Percentiles rank a stretch among this genome's conserved stretches.
Evolutionary conservation across 2,797 vertebrate species (phyloP).

Genomic region (Clarias laeviceps): DNA sequence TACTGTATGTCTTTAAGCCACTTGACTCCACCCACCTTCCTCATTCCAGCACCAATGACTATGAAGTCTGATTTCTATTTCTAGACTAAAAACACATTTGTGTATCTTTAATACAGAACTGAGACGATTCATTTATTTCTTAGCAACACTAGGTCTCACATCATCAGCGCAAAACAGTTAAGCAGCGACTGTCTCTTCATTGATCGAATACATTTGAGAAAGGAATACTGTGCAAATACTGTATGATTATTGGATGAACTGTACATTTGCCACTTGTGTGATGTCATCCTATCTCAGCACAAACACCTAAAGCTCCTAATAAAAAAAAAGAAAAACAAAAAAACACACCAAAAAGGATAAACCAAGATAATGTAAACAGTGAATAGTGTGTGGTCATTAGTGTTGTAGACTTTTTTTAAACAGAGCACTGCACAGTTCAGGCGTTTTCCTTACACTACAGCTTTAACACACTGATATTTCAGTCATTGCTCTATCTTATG

Average conservation of each 20-base stretch:
- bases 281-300: not conserved
- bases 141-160: not conserved
- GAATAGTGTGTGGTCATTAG: constrained; percentile 4
- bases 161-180: not conserved
- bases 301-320: not conserved
- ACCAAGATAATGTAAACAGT: constrained; percentile 12
- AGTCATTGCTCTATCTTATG: not conserved
- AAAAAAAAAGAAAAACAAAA: not conserved
- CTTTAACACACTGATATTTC: not conserved
- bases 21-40: not conserved
- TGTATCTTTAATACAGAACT: not conserved
- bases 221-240: not conserved
- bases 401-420: not conserved
- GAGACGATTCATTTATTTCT: not conserved
- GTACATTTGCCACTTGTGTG: not conserved
- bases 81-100: not conserved
- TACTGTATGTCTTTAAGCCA: no score
- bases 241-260: not conserved
- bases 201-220: not conserved
- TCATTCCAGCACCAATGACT: not conserved
- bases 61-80: not conserved
- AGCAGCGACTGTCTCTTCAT: not conserved
- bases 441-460: not conserved
- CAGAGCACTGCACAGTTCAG: not conserved
- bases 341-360: not conserved